Evolutionary conservation across 1,140 invertebrate genomes (phyloP), one percentile per base, ranked within the genome.

Genomic region (Belonocnema kinseyi): DNA sequence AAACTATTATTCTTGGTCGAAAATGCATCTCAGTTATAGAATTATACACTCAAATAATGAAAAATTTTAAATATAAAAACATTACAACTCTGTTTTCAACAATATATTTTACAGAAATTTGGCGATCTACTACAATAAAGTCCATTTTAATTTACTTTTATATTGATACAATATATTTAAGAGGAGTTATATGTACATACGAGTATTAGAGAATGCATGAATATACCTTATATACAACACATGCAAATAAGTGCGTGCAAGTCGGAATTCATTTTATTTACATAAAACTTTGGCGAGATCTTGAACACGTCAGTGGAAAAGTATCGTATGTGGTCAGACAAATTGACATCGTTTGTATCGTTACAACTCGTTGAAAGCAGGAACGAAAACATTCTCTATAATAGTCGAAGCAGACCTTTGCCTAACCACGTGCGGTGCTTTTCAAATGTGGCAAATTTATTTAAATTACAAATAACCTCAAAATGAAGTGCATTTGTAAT

Each of bases 241-340:
- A 54, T 54, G 53, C 53, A 54, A 54, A 54, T 54, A 19, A n/a
- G 53, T n/a, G 53, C 53, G 17, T 54, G 52, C 13, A 53, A 52
- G n/a, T 53, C 19, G 53, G 53, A 19, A 54, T 54, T 17, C 19
- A n/a, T 17, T 54, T 54, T 54, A 54, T 54, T 54, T 54, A 54
- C 53, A 54, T 54, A 17, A 54, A 19, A 54, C 53, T 54, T 54
- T 54, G 53, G 53, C 53, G 53, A 17, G n/a, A 17, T 54, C 16
- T 54, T 54, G 53, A 54, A 54, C 53, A 54, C 53, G 53, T 54
- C 53, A 54, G 53, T 54, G 7, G 53, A 54, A 54, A 54, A 54
- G 53, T 54, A 54, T 19, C 17, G 14, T 54, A 54, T 54, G 53
- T 54, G 53, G 53, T 54, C 16, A 54, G 53, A 54, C 53, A 54